Evolutionary conservation across 1,140 invertebrate species (phyloP), one percentile per base, ranked within the genome.

Genomic region (Habropoda laboriosa): DNA sequence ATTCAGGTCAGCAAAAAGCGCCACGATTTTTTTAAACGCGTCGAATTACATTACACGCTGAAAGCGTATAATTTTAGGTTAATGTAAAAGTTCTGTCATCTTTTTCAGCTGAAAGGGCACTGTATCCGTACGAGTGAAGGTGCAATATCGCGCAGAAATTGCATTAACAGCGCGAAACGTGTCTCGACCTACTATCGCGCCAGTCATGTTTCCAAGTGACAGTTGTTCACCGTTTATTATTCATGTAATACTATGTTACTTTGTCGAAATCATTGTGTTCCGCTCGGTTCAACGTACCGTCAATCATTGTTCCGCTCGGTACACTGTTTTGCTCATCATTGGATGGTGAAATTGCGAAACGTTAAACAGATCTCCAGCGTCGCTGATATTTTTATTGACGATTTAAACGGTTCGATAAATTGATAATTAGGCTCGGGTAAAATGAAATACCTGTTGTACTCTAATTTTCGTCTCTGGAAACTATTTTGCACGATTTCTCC

Each of bases 31-130:
- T 38, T 70, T 35, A 21, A 32, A 60, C 10, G 51, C 55, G 60
- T 58, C 53, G 75, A 78, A 78, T 78, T 49, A 58, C 27, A 70
- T 71, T 71, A 73, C 13, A 47, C 2, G 58, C 30, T 79, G 58
- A 73, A 63, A 79, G 77, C 77, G 30, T 64, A 63, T 73, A 79
- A 72, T 79, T 72, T 72, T 73, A 45, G 38, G 70, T 71, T 79
- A 79, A 79, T 79, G 77, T 27, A 55, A 79, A 63, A 79, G 70
- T 63, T 55, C 77, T 42, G 60, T 78, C 55, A 72, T 73, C 70
- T 73, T 60, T 73, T 79, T 53, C 2, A 49, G 12, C 45, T 40
- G 70, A 73, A 79, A 72, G 70, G 55, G 38, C 13, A 16, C 1
- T 0, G 45, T 30, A 60, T 49, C 24, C 2, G 64, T 45, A 24